Percentiles rank a stretch among this genome's conserved stretches.
Conservation (phyloP, 64 coral and sea anemone genomes). For the Porites lutea region DNA sequence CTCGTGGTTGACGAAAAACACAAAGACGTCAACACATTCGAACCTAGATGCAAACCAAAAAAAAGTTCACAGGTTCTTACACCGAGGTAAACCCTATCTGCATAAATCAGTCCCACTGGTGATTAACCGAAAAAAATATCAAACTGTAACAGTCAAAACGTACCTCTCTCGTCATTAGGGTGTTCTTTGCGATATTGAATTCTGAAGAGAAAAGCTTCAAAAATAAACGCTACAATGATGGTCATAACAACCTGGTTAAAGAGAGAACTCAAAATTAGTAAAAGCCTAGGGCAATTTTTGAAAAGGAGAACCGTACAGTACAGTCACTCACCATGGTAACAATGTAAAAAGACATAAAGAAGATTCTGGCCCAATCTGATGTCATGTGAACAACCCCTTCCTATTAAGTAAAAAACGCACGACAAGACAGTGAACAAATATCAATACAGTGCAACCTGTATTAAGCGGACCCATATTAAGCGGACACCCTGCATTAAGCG, state of each 20-base stretch:
- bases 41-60: no score
- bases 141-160: not conserved
- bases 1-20: no score
- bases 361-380: conserved; percentile 91
- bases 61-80: no score
- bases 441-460: no score
- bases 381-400: conserved; percentile 90
- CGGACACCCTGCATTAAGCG: no score
- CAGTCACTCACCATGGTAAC: conserved; percentile 83
- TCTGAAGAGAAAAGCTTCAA: conserved; percentile 93
- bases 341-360: conserved; percentile 95
- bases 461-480: no score
- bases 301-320: not conserved
- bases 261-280: not conserved
- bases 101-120: no score
- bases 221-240: conserved; percentile 92
- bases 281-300: no score
- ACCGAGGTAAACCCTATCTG: no score
- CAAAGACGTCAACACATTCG: no score
- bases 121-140: no score
- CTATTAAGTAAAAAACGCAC: conserved; percentile 31
- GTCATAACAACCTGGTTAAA: conserved; percentile 95
- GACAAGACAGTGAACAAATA: not conserved
- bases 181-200: conserved; percentile 84
- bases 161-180: conserved; percentile 51